Conservation (phyloP, 2,797 vertebrate genomes). For the Phoxinus dragarum region DNA sequence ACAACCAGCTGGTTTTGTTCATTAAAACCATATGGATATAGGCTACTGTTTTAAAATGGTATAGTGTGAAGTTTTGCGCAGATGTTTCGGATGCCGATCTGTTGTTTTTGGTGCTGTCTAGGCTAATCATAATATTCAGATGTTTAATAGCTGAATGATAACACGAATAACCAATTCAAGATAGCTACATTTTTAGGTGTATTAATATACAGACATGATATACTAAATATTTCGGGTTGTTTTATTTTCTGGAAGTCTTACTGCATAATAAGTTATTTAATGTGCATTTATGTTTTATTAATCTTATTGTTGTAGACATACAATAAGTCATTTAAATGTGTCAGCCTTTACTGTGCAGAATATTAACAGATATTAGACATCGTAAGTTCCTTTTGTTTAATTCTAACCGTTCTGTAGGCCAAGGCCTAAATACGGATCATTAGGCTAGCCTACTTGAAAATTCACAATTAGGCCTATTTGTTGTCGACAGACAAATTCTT, state of each 20-base stretch:
- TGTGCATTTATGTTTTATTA: not conserved
- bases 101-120: not conserved
- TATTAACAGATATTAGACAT: not conserved
- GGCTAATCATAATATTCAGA: not conserved
- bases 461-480: not conserved
- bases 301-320: not conserved
- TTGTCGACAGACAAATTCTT: not conserved
- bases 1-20: not conserved
- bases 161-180: not conserved
- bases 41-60: no score
- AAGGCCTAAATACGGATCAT: not conserved
- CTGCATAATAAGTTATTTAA: not conserved
- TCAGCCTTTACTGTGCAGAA: not conserved
- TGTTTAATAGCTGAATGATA: slow-evolving; percentile 1
- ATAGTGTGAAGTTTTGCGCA: not conserved
- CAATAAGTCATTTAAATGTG: not conserved
- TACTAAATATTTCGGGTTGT: not conserved
- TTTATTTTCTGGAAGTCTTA: not conserved
- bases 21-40: not conserved
- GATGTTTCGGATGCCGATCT: not conserved
- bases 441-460: not conserved
- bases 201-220: not conserved
- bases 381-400: not conserved
- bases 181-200: not conserved
- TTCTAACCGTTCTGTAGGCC: slow-evolving; percentile 2